Percentiles rank a stretch among this genome's conserved stretches.
Conservation (phyloP, 1,140 invertebrate species). For the Octopus sinensis region DNA sequence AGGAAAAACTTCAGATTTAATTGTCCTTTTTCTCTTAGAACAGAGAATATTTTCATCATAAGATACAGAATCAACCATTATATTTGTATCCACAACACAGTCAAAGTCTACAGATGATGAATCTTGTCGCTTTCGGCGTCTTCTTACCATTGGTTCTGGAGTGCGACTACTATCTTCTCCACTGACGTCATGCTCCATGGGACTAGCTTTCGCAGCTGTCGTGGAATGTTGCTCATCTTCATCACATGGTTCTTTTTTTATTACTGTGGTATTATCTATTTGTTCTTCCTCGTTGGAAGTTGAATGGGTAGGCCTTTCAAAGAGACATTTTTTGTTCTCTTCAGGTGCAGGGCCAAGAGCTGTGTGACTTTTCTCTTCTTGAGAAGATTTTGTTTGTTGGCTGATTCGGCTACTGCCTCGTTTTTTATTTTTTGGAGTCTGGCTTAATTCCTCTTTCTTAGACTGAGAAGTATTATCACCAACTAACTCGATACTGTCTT, state of each 20-base stretch:
- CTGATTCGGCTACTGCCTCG: too few relatives aligned
- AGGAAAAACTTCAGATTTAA: conserved; percentile 18
- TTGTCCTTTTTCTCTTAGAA: conserved; percentile 21
- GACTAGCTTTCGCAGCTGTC: not conserved
- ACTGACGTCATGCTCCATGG: not conserved
- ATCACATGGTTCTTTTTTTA: not conserved
- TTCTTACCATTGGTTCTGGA: not conserved
- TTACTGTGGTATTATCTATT: too few relatives aligned
- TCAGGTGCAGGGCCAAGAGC: not conserved
- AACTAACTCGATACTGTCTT: too few relatives aligned
- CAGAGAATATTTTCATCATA: conserved; percentile 29
- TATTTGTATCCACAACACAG: conserved; percentile 24
- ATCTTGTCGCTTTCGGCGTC: conserved; percentile 17
- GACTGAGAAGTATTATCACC: too few relatives aligned
- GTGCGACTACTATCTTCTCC: not conserved
- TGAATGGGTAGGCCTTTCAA: too few relatives aligned
- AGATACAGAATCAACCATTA: conserved; percentile 22
- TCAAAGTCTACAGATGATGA: conserved; percentile 24
- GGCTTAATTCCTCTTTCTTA: too few relatives aligned
- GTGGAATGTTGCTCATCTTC: not conserved
- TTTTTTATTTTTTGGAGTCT: too few relatives aligned
- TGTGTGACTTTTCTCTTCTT: not conserved
- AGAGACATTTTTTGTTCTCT: not conserved
- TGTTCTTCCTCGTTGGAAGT: too few relatives aligned
- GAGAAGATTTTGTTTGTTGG: not conserved